Evolutionary conservation across 1,140 invertebrate species (phyloP).

Genomic region (Thalassaphorura encarpata): DNA sequence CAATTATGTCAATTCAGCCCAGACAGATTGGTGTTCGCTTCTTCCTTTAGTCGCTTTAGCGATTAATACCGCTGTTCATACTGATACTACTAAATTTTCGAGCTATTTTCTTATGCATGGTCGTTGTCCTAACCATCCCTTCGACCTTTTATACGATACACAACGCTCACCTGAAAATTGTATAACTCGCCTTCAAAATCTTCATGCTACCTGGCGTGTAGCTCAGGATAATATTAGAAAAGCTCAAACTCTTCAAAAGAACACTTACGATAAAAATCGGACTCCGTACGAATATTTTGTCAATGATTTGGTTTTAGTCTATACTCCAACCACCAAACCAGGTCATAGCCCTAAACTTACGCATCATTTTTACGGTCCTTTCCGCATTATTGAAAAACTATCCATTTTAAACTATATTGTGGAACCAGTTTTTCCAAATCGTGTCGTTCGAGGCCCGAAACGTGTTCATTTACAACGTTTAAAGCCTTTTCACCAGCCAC

Average conservation of each 20-base stretch:
- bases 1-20: neutral
- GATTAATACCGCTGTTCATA: neutral
- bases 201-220: neutral
- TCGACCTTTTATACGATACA: neutral
- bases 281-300: neutral
- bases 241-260: neutral
- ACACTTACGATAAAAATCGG: neutral
- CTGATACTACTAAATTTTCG: neutral
- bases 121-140: neutral
- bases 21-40: neutral
- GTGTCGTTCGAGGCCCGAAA: too few relatives aligned
- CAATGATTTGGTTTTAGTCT: neutral
- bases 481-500: too few relatives aligned
- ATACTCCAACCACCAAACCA: neutral
- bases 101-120: neutral
- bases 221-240: neutral
- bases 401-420: neutral
- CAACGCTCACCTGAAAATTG: neutral
- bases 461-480: too few relatives aligned
- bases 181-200: neutral
- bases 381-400: neutral
- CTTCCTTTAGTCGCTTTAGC: neutral
- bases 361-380: neutral
- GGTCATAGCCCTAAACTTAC: neutral
- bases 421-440: too few relatives aligned